Evolutionary conservation across 2,888 invertebrate genomes (phyloP).

Genomic region (Ichneumoninae sp.): DNA sequence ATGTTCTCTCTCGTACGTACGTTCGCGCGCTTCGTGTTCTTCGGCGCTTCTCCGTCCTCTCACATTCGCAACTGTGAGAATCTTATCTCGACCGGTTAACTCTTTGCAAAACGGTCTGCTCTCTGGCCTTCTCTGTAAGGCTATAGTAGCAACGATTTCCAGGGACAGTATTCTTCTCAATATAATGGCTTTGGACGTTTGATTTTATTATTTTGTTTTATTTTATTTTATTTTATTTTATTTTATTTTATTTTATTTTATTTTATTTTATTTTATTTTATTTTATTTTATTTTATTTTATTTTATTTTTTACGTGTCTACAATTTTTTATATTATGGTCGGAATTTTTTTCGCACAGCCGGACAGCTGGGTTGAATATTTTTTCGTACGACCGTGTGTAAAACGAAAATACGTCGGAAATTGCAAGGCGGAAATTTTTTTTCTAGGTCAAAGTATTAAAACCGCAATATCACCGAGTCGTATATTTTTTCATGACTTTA

Average conservation of each 20-base stretch:
- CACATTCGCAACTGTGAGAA: constrained; percentile 7
- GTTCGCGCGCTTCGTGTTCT: constrained; percentile 21
- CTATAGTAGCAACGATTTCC: not conserved
- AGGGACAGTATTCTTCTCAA: not conserved
- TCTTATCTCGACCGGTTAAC: constrained; percentile 13
- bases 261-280: too few relatives aligned
- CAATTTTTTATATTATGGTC: not conserved
- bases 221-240: too few relatives aligned
- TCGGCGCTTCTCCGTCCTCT: not conserved
- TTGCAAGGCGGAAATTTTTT: not conserved
- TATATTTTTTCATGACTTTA: constrained; percentile 11
- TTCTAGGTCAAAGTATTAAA: not conserved
- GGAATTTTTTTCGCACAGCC: too few relatives aligned
- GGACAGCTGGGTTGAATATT: not conserved
- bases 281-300: too few relatives aligned
- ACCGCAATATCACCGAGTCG: constrained; percentile 6
- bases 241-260: too few relatives aligned
- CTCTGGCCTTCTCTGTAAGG: not conserved
- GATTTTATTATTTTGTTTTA: not conserved
- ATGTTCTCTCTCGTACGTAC: not conserved
- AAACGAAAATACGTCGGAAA: not conserved
- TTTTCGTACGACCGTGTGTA: not conserved
- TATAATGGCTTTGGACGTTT: not conserved
- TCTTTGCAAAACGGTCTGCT: not conserved
- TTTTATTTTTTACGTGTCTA: not conserved